Evolutionary conservation across 2,888 invertebrate species (phyloP).

Genomic region (Lapara coniferarum): DNA sequence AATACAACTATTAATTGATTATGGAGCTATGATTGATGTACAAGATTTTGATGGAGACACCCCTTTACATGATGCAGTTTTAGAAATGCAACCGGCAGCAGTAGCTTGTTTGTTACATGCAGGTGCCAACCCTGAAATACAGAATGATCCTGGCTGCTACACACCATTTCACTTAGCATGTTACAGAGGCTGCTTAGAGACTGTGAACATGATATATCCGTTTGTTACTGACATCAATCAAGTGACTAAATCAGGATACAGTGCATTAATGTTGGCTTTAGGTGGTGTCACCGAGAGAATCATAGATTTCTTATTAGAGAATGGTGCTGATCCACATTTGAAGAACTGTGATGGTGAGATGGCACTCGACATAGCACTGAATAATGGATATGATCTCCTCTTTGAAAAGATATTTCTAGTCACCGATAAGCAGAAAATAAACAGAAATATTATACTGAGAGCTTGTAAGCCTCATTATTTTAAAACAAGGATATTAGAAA

Average conservation of each 20-base stretch:
- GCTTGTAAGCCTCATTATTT: slow-evolving; percentile 76
- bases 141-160: slow-evolving; percentile 61
- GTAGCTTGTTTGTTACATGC: slow-evolving; percentile 66
- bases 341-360: slow-evolving; percentile 59
- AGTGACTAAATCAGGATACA: slow-evolving; percentile 60
- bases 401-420: slow-evolving; percentile 62
- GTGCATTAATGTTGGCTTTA: slow-evolving; percentile 66
- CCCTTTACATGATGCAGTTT: slow-evolving; percentile 74
- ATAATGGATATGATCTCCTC: slow-evolving; percentile 54
- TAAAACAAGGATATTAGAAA: slow-evolving; percentile 67
- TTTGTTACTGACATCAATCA: slow-evolving; percentile 70
- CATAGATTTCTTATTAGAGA: slow-evolving; percentile 63
- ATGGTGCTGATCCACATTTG: slow-evolving; percentile 71
- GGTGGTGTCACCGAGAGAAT: slow-evolving; percentile 60
- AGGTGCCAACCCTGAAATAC: slow-evolving; percentile 69
- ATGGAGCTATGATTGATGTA: slow-evolving; percentile 70
- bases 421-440: slow-evolving; percentile 58
- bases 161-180: slow-evolving; percentile 77
- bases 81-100: slow-evolving; percentile 56
- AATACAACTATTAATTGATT: slow-evolving; percentile 65
- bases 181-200: slow-evolving; percentile 62
- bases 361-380: slow-evolving; percentile 67
- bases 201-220: slow-evolving; percentile 59
- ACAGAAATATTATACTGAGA: slow-evolving; percentile 60
- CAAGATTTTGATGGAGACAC: slow-evolving; percentile 80